These are phyloP conservation scores for Acutogordius australiensis DNA, from an alignment of 2,888 invertebrate species.

Conservation along the genomic window DNA sequence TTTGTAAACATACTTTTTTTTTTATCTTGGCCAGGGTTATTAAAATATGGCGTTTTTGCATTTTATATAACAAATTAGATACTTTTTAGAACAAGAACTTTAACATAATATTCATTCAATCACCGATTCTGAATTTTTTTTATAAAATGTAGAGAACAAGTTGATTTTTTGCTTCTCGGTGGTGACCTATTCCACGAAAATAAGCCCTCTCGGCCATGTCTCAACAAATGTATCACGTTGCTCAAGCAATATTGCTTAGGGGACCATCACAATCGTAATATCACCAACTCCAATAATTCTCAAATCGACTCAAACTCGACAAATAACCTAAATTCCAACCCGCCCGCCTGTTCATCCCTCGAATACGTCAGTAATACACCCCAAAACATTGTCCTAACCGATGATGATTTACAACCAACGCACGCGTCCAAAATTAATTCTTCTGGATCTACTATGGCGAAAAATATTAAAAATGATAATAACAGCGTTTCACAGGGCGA, in stretches of 20 bases:
- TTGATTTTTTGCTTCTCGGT: slow-evolving; percentile 60
- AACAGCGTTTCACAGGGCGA: background rate
- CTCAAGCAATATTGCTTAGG: slow-evolving; percentile 41
- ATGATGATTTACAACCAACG: background rate
- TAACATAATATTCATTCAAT: too few relatives aligned
- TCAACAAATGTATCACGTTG: slow-evolving; percentile 41
- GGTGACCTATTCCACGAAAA: slow-evolving; percentile 90
- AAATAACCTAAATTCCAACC: background rate
- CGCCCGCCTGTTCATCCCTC: background rate
- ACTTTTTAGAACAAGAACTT: too few relatives aligned
- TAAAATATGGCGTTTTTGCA: too few relatives aligned
- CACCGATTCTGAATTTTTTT: too few relatives aligned
- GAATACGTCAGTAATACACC: too few relatives aligned
- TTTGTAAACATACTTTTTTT: too few relatives aligned
- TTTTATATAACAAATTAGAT: too few relatives aligned
- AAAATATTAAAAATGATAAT: background rate
- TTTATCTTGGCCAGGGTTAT: too few relatives aligned
- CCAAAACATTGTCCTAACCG: too few relatives aligned
- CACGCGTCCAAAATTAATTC: background rate
- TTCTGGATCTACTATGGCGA: too few relatives aligned
- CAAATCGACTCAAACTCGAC: background rate
- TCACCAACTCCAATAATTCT: background rate
- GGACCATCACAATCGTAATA: background rate
- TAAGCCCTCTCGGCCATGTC: slow-evolving; percentile 48
- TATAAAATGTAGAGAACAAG: slow-evolving; percentile 28